Percentiles rank a stretch among this genome's conserved stretches.
phyloP scores from a whole-genome alignment of 2,888 invertebrate genomes.

The Philereme vetulata region DNA sequence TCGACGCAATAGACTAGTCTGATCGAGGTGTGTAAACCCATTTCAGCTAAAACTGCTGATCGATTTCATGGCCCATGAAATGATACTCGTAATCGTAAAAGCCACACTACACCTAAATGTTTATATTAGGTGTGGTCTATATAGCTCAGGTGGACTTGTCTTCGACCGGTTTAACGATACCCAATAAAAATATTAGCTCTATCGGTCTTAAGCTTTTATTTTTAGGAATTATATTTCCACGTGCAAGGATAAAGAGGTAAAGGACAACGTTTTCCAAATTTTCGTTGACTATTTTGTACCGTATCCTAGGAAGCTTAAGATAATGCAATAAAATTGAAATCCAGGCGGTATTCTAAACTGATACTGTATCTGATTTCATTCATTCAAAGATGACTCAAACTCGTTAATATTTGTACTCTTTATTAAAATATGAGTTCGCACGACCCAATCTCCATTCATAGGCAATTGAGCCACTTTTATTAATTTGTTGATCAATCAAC shows the following conservation, averaged over 20 bases:
- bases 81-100: slow-evolving; percentile 32
- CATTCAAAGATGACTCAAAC: slow-evolving; percentile 13
- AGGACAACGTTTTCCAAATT: not conserved
- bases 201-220: slow-evolving; percentile 16
- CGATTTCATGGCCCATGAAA: slow-evolving; percentile 60
- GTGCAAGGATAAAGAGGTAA: not conserved
- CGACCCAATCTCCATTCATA: slow-evolving; percentile 32
- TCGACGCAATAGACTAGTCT: not conserved
- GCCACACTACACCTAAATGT: slow-evolving; percentile 32
- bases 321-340: not conserved
- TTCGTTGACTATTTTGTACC: not conserved
- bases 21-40: slow-evolving; percentile 47
- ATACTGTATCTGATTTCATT: slow-evolving; percentile 3
- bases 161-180: slow-evolving; percentile 22
- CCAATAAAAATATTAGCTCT: slow-evolving; percentile 17
- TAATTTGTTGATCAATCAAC: slow-evolving; percentile 40
- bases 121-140: slow-evolving; percentile 37
- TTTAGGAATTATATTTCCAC: slow-evolving; percentile 14
- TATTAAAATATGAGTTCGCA: slow-evolving; percentile 34
- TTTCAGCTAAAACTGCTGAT: slow-evolving; percentile 60
- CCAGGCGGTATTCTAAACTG: not conserved
- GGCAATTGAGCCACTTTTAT: slow-evolving; percentile 38
- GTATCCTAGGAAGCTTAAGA: not conserved
- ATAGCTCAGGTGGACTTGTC: slow-evolving; percentile 25
- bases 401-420: slow-evolving; percentile 14